Base-by-base conservation (phyloP, 1,140 invertebrate species). In the Ptiloglossa arizonensis region DNA sequence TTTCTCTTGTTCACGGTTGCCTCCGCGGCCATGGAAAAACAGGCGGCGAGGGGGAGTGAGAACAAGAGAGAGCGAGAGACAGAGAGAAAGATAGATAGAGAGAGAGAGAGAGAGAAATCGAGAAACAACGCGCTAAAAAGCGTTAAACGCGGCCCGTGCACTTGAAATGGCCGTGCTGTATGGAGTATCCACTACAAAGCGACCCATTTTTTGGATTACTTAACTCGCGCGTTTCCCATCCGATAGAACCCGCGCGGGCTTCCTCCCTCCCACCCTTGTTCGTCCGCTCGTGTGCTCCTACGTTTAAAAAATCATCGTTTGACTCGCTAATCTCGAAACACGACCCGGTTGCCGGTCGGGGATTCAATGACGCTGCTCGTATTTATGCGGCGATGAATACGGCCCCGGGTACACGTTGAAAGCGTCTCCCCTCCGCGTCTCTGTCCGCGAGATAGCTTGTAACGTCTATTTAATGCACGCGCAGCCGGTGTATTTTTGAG, bases 91-190 rank as follows among this genome's bases (percentile, higher is more conserved):
- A 29, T n/a, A 64, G 52, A 79, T 73, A 50, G 50, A 59, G 57
- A 63, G 57, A 70, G n/a, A 29, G 32, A 13, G 1, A 32, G n/a
- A 29, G n/a, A 29, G 24, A 64, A 56, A 79, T 73, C 59, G 50
- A 59, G 57, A 63, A 63, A 70, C 73, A 77, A 77, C 79, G 29
- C 32, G 64, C n/a, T 62, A 54, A 63, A 82, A 79, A 63, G 56
- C 50, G 41, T 80, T 80, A 70, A 80, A 68, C 57, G 69, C 72
- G 63, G 63, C 35, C 35, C 46, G 35, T 35, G 19, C 35, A 44
- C 62, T 66, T 5, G 62, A 50, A 71, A 74, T 79, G 41, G 60
- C 24, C 35, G 38, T 32, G 15, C 32, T 48, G 38, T n/a, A 60
- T 62, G 32, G 24, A 71, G 35, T 44, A 38, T n/a, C 74, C 67